Conservation (phyloP, 2,797 vertebrate species). For the Ctenosaura bakeri region DNA sequence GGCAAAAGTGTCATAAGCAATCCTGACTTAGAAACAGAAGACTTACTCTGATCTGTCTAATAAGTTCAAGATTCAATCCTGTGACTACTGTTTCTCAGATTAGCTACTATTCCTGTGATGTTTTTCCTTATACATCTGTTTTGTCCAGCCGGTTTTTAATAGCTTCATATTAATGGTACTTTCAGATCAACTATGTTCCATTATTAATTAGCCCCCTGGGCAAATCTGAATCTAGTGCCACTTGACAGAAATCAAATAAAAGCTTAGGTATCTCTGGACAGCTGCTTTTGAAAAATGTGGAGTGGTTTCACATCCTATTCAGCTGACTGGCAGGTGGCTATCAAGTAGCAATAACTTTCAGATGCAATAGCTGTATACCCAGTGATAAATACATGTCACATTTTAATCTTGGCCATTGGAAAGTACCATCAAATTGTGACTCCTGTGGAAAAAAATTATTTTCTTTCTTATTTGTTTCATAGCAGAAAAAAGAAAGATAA, state of each 20-base stretch:
- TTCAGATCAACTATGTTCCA: slow-evolving; percentile 7
- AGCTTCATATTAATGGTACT: slow-evolving; percentile 1
- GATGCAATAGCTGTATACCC: not conserved
- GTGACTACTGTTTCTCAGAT: not conserved
- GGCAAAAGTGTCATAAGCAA: not conserved
- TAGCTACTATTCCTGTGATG: not conserved
- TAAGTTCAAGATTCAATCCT: not conserved
- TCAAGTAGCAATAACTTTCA: slow-evolving; percentile 4
- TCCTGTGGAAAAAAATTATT: not conserved
- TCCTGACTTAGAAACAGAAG: not conserved
- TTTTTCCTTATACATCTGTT: not conserved
- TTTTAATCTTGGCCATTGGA: not conserved
- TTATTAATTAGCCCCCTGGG: slow-evolving; percentile 24
- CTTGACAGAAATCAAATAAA: slow-evolving; percentile 17
- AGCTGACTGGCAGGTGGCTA: not conserved
- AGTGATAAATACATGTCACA: not conserved
- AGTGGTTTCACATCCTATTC: not conserved
- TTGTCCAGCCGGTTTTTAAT: not conserved
- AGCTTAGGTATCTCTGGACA: not conserved
- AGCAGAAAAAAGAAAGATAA: not conserved
- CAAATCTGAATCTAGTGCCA: slow-evolving; percentile 12
- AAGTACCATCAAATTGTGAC: not conserved
- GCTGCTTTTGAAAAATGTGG: slow-evolving; percentile 31
- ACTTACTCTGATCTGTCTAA: not conserved
- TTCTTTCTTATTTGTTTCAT: not conserved